Conservation (phyloP, 2,888 invertebrate genomes). For the Hydropsyche betteni region DNA sequence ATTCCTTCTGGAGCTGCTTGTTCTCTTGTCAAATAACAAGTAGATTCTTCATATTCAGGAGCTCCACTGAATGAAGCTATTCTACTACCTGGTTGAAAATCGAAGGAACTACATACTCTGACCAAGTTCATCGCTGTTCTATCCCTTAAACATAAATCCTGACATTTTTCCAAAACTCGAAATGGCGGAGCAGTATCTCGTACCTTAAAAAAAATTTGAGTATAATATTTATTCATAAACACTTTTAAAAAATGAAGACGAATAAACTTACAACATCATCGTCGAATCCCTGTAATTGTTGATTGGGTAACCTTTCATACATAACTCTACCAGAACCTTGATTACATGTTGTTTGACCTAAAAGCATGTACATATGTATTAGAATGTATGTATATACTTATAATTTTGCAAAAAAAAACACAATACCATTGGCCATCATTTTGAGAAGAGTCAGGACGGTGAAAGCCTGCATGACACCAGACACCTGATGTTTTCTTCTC, state of each 20-base stretch:
- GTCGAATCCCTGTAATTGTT: slow-evolving; percentile 88
- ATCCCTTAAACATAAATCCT: slow-evolving; percentile 84
- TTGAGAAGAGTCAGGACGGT: slow-evolving; percentile 84
- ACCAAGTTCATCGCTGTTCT: slow-evolving; percentile 80
- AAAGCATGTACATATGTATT: neutral
- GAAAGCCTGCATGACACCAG: slow-evolving; percentile 84
- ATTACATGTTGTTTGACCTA: slow-evolving; percentile 91
- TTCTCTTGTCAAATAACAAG: slow-evolving; percentile 85
- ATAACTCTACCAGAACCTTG: slow-evolving; percentile 88
- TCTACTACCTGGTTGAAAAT: slow-evolving; percentile 88
- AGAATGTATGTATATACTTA: slow-evolving; percentile 42
- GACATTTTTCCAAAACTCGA: slow-evolving; percentile 87
- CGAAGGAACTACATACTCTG: slow-evolving; percentile 86
- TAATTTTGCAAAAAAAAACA: slow-evolving; percentile 53
- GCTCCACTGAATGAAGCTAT: slow-evolving; percentile 83
- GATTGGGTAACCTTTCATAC: slow-evolving; percentile 88
- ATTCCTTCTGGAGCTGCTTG: slow-evolving; percentile 89
- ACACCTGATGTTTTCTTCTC: slow-evolving; percentile 67
- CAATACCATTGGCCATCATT: slow-evolving; percentile 80
- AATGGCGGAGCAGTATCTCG: slow-evolving; percentile 87
- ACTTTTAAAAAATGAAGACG: slow-evolving; percentile 7
- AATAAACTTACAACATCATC: slow-evolving; percentile 78
- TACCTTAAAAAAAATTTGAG: slow-evolving; percentile 61
- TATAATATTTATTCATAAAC: neutral
- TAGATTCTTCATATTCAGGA: slow-evolving; percentile 88